Evolutionary conservation across 2,797 vertebrate genomes (phyloP).

Genomic region (Coilia nasus): DNA sequence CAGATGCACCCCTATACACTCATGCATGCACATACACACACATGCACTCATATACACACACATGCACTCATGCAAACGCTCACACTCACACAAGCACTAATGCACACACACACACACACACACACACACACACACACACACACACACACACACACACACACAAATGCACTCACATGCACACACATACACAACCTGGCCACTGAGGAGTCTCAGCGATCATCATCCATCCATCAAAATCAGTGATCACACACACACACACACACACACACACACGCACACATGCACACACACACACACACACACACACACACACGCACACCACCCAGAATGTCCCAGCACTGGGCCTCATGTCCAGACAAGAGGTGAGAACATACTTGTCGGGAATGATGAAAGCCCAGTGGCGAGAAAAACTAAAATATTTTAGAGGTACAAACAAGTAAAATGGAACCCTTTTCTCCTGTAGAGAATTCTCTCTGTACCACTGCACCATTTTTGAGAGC

Average conservation of each 20-base stretch:
- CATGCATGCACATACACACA: too few relatives aligned
- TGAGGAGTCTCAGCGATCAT: too few relatives aligned
- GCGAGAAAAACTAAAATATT: not conserved
- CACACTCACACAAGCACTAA: not conserved
- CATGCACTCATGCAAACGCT: too few relatives aligned
- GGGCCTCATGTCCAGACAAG: not conserved
- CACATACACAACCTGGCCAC: too few relatives aligned
- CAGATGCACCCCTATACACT: too few relatives aligned
- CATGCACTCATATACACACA: too few relatives aligned
- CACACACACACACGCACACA: not conserved
- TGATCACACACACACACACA: too few relatives aligned
- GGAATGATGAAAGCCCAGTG: slow-evolving; percentile 4
- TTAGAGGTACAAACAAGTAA: not conserved
- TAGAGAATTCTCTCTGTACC: not conserved
- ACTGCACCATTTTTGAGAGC: not conserved
- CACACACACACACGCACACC: not conserved
- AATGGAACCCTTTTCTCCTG: not conserved
- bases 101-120: not conserved
- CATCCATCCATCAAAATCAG: too few relatives aligned
- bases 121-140: not conserved
- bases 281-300: not conserved
- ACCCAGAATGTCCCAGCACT: not conserved
- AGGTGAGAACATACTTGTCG: not conserved
- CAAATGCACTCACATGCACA: not conserved
- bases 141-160: not conserved